Percentiles rank a stretch among this genome's conserved stretches.
Evolutionary conservation across 2,113 vertebrate species (phyloP).

Genomic region (Muntiacus reevesi): DNA sequence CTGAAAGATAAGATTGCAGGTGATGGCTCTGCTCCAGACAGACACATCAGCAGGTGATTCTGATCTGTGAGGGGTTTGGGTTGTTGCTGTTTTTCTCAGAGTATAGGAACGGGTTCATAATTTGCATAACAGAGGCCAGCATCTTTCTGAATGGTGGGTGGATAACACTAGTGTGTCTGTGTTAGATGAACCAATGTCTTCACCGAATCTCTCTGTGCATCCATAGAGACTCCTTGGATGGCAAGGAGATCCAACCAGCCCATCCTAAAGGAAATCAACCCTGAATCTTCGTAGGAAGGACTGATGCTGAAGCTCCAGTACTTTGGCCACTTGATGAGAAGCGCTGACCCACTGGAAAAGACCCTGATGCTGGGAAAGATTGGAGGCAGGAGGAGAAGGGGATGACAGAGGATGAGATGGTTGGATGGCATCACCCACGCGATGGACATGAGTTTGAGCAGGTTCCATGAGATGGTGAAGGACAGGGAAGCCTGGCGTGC

Average conservation of each 20-base stretch:
- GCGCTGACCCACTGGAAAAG: accelerated
- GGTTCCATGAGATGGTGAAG: too few relatives aligned
- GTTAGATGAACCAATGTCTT: not conserved
- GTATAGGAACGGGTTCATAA: not conserved
- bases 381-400: not conserved
- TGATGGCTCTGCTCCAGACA: not conserved
- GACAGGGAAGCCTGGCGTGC: not conserved
- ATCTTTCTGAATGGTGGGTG: not conserved
- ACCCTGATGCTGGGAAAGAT: not conserved
- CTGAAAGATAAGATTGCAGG: not conserved
- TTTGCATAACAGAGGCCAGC: not conserved
- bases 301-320: not conserved
- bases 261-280: not conserved
- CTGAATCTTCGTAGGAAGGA: not conserved
- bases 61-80: not conserved
- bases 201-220: not conserved
- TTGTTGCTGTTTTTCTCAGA: not conserved
- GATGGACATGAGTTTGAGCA: not conserved
- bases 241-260: not conserved
- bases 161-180: accelerated
- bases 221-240: not conserved
- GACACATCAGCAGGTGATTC: accelerated
- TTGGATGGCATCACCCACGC: not conserved
- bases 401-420: not conserved
- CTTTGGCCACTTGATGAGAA: not conserved